phyloP scores from a whole-genome alignment of 2,113 vertebrate genomes.

The Trichechus manatus region DNA sequence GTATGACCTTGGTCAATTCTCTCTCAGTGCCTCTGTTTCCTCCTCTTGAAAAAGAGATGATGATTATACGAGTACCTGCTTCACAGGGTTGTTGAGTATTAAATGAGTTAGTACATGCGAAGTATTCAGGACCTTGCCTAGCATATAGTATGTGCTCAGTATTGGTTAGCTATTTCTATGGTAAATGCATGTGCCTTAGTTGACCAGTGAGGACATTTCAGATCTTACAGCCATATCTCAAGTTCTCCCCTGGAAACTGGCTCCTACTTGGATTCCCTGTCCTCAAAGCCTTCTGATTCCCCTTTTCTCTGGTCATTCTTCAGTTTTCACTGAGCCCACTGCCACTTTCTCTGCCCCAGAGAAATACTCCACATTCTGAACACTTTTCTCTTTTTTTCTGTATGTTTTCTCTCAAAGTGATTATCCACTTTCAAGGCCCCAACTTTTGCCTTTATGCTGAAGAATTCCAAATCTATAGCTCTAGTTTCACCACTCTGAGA shows the following conservation, averaged over 20 bases:
- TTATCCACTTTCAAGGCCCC: neutral
- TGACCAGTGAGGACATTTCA: neutral
- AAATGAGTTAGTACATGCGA: neutral
- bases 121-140: neutral
- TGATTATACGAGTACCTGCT: too few relatives aligned
- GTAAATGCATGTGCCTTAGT: too few relatives aligned
- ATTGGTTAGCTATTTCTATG: neutral
- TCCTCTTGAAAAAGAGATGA: neutral
- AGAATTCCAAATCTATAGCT: neutral
- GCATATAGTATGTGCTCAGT: accelerated
- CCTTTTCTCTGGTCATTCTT: neutral
- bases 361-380: neutral
- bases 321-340: neutral
- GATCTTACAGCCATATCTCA: neutral
- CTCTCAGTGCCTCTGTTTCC: neutral
- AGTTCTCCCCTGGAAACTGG: neutral
- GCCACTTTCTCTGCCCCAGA: neutral
- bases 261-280: neutral
- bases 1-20: neutral
- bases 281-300: neutral
- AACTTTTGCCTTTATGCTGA: neutral
- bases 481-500: neutral
- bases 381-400: neutral
- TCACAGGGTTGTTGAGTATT: too few relatives aligned
- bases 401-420: neutral